Percentiles rank a stretch among this genome's conserved stretches.
These are phyloP conservation scores for Asobara japonica DNA, from an alignment of 1,140 invertebrate species.

Conservation along the genomic window DNA sequence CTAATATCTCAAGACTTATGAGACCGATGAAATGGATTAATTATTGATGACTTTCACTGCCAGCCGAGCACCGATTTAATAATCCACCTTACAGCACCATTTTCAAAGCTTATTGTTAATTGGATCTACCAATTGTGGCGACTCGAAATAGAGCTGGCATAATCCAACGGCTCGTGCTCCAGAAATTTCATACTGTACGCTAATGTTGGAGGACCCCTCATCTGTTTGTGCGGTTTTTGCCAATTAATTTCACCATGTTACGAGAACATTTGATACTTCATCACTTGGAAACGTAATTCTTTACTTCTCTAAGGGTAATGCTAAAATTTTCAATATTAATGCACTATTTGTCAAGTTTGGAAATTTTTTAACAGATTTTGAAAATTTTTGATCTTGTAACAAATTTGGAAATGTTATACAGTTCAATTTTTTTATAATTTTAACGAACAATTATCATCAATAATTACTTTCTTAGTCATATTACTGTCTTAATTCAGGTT, in stretches of 20 bases:
- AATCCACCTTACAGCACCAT: conserved; percentile 1
- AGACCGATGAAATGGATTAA: too few relatives aligned
- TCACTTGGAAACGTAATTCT: background rate
- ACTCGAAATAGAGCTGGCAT: conserved; percentile 28
- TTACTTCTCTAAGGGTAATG: background rate
- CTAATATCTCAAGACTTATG: too few relatives aligned
- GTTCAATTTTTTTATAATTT: too few relatives aligned
- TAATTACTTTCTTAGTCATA: too few relatives aligned
- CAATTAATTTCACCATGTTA: conserved; percentile 23
- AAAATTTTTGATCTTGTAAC: too few relatives aligned
- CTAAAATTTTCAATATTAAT: too few relatives aligned
- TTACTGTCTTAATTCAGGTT: too few relatives aligned
- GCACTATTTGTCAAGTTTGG: too few relatives aligned
- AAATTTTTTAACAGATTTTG: too few relatives aligned
- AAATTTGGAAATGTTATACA: too few relatives aligned
- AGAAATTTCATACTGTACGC: conserved; percentile 20
- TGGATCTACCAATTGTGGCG: conserved; percentile 20
- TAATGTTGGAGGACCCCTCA: background rate
- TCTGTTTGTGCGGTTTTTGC: conserved; percentile 18
- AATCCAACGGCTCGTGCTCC: conserved; percentile 23
- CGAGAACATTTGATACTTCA: conserved; percentile 4
- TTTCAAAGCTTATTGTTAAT: conserved; percentile 25
- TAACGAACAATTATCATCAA: too few relatives aligned
- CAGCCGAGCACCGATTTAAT: conserved; percentile 16
- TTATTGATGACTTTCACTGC: background rate